Percentiles rank a stretch among this genome's conserved stretches.
These are phyloP conservation scores for Meteorus colon DNA, from an alignment of 2,888 invertebrate species.

Conservation along the genomic window DNA sequence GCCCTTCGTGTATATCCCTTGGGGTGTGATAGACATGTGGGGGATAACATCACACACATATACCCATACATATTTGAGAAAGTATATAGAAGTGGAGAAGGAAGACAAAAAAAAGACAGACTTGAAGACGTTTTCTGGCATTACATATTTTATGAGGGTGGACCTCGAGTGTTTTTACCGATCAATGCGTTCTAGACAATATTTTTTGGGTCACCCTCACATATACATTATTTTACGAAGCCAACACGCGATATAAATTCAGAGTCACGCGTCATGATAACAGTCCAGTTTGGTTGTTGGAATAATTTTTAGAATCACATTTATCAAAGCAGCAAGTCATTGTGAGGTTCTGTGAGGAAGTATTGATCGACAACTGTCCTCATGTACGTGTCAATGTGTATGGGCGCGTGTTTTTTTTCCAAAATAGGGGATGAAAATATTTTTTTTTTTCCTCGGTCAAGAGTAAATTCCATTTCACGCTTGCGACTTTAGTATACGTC, in stretches of 20 bases:
- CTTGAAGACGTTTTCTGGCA: slow-evolving; percentile 56
- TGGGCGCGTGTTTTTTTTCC: background rate
- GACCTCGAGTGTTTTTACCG: slow-evolving; percentile 29
- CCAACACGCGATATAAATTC: slow-evolving; percentile 42
- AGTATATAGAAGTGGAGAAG: slow-evolving; percentile 14
- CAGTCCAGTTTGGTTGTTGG: slow-evolving; percentile 48
- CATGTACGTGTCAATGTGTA: slow-evolving; percentile 5
- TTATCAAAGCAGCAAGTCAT: slow-evolving; percentile 45
- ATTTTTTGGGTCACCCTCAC: slow-evolving; percentile 28
- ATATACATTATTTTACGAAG: background rate
- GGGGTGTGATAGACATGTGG: slow-evolving; percentile 40
- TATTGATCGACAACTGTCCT: slow-evolving; percentile 23
- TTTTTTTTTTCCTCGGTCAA: slow-evolving; percentile 17
- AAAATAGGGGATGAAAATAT: background rate
- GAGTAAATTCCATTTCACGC: slow-evolving; percentile 28
- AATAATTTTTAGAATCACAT: slow-evolving; percentile 50
- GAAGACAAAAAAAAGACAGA: slow-evolving; percentile 8
- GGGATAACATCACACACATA: slow-evolving; percentile 14
- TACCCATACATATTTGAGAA: slow-evolving; percentile 39
- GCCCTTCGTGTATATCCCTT: slow-evolving; percentile 17
- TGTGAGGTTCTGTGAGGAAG: background rate
- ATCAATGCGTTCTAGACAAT: slow-evolving; percentile 45
- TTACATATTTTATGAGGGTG: slow-evolving; percentile 52
- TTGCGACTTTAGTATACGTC: background rate
- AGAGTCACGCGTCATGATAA: slow-evolving; percentile 49